A percentile compares a stretch with the other conserved stretches of the same genome.
Conservation (phyloP, 2,797 vertebrate species). For the Coregonus sp. region DNA sequence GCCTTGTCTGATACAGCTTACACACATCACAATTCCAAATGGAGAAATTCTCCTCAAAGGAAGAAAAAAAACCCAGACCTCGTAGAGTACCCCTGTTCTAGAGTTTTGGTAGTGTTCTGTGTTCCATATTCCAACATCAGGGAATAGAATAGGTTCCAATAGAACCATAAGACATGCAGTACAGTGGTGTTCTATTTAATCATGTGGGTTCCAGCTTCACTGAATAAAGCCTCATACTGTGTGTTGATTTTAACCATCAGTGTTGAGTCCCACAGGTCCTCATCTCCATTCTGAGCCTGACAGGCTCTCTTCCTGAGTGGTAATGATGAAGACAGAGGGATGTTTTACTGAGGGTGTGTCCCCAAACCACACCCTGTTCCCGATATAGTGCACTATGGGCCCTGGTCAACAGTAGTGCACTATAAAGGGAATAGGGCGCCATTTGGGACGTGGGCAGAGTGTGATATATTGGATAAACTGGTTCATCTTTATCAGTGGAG, state of each 20-base stretch:
- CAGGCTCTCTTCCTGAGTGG: conserved; percentile 54
- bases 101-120: too few relatives aligned
- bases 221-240: conserved; percentile 61
- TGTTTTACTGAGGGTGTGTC: conserved; percentile 62
- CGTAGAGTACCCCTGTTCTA: neutral
- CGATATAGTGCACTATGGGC: neutral
- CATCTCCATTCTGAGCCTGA: conserved; percentile 56
- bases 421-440: neutral
- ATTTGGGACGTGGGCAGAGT: conserved; percentile 14
- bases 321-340: conserved; percentile 72
- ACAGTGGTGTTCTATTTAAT: neutral
- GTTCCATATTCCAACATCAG: too few relatives aligned
- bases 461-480: conserved; percentile 71
- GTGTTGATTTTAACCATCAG: conserved; percentile 59
- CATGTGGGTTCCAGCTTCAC: conserved; percentile 14
- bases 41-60: neutral
- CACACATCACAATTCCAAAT: neutral
- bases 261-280: conserved; percentile 46
- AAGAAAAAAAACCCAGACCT: neutral
- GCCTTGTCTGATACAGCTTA: conserved; percentile 26
- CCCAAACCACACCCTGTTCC: neutral
- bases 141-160: neutral
- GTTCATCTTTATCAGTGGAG: conserved; percentile 6
- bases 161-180: neutral
- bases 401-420: neutral